These are phyloP conservation scores for Drosophila bocki DNA, from an alignment of 1,140 invertebrate species.

Conservation along the genomic window DNA sequence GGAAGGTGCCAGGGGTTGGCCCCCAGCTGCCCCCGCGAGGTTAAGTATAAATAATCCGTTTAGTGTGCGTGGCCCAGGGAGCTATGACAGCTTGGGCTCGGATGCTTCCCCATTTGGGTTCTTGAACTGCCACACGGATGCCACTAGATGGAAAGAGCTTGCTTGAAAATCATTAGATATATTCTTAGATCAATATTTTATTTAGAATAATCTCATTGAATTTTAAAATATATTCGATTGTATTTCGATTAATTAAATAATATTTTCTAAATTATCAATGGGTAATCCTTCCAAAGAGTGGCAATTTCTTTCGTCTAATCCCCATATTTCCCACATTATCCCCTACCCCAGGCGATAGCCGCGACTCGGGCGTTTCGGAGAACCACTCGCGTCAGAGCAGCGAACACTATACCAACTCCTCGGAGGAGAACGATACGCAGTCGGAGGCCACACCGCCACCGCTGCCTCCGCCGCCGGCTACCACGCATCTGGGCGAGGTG, in stretches of 20 bases:
- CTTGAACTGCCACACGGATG: slow-evolving; percentile 3
- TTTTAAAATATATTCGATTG: too few relatives aligned
- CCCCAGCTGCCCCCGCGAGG: slow-evolving; percentile 47
- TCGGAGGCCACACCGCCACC: slow-evolving; percentile 75
- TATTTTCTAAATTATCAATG: too few relatives aligned
- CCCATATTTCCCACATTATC: background rate
- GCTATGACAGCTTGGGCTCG: slow-evolving; percentile 1
- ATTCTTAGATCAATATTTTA: background rate
- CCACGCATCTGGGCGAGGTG: slow-evolving; percentile 86
- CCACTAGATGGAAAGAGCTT: background rate
- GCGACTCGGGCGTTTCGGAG: slow-evolving; percentile 91
- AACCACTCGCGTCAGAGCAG: slow-evolving; percentile 92
- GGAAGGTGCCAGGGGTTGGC: slow-evolving; percentile 18
- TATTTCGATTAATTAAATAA: too few relatives aligned
- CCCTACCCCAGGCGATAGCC: slow-evolving; percentile 86
- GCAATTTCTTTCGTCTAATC: background rate
- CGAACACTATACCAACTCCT: slow-evolving; percentile 86
- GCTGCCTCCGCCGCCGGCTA: slow-evolving; percentile 45
- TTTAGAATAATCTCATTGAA: too few relatives aligned
- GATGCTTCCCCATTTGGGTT: slow-evolving; percentile 9
- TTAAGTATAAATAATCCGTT: slow-evolving; percentile 82
- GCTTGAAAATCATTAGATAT: background rate
- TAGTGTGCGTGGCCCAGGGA: slow-evolving; percentile 53
- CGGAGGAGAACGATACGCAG: slow-evolving; percentile 81
- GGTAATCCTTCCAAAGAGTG: too few relatives aligned